These are phyloP conservation scores for Daphoenositta chrysoptera DNA, from an alignment of 2,113 vertebrate genomes.

Conservation along the genomic window DNA sequence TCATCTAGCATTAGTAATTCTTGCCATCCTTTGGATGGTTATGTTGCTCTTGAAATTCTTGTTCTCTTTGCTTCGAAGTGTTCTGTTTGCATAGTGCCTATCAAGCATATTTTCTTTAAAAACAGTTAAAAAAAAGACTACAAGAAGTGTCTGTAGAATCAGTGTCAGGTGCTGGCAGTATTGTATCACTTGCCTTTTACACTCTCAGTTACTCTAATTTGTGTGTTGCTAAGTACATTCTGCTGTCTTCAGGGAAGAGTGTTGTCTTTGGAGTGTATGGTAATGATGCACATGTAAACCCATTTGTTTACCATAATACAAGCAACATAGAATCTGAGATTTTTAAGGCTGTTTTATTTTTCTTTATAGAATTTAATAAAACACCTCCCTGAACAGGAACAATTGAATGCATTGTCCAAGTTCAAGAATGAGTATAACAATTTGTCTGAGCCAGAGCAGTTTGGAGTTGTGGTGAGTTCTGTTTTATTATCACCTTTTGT, in stretches of 20 bases:
- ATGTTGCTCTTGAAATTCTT: not conserved
- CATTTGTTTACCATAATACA: not conserved
- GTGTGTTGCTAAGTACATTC: not conserved
- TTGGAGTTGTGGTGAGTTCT: conserved; percentile 91
- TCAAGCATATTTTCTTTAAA: not conserved
- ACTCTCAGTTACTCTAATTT: not conserved
- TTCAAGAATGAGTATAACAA: conserved; percentile 83
- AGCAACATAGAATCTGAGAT: not conserved
- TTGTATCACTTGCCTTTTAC: not conserved
- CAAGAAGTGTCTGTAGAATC: not conserved
- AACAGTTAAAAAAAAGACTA: not conserved
- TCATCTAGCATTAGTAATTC: not conserved
- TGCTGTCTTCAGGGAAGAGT: not conserved
- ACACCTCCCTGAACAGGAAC: conserved; percentile 91
- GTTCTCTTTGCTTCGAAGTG: not conserved
- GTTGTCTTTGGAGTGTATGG: not conserved
- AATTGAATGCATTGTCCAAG: conserved; percentile 83
- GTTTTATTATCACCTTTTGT: not conserved
- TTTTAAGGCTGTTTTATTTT: not conserved
- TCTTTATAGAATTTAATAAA: conserved; percentile 81
- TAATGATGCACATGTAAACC: not conserved
- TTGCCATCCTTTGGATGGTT: not conserved
- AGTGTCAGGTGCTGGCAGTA: not conserved
- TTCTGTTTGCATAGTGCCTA: not conserved
- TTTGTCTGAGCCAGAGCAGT: conserved; percentile 94